phyloP scores from a whole-genome alignment of 2,113 vertebrate species.

The Passer montanus region DNA sequence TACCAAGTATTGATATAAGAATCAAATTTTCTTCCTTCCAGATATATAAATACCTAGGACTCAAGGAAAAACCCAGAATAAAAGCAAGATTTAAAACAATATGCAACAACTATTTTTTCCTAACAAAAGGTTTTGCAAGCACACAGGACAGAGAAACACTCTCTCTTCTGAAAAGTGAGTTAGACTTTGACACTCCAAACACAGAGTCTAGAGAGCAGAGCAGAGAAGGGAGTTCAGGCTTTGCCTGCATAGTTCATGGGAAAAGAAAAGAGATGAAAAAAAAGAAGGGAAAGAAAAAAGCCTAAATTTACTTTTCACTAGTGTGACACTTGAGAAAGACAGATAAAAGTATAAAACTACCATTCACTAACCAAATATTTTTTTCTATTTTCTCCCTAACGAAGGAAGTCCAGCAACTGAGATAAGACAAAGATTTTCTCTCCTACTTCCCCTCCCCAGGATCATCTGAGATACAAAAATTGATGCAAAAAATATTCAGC shows the following conservation, averaged over 20 bases:
- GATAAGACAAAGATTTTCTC: not conserved
- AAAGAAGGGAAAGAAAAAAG: not conserved
- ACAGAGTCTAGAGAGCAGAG: not conserved
- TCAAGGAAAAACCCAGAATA: not conserved
- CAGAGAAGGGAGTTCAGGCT: not conserved
- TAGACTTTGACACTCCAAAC: not conserved
- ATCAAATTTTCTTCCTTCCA: not conserved
- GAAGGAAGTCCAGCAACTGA: not conserved
- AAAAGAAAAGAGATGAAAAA: too few relatives aligned
- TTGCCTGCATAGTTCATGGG: not conserved
- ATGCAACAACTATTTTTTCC: not conserved
- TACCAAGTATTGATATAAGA: not conserved
- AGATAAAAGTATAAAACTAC: not conserved
- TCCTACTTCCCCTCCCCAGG: not conserved
- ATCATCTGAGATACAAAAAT: not conserved
- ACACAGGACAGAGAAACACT: not conserved
- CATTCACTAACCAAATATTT: not conserved
- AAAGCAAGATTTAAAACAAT: not conserved
- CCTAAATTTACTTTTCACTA: not conserved
- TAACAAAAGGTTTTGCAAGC: not conserved
- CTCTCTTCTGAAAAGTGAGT: not conserved
- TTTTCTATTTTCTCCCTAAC: not conserved
- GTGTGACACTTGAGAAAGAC: not conserved
- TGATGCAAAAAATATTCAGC: not conserved
- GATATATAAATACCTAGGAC: not conserved